These are phyloP conservation scores for Melospiza georgiana DNA, from an alignment of 2,113 vertebrate species.

Conservation along the genomic window DNA sequence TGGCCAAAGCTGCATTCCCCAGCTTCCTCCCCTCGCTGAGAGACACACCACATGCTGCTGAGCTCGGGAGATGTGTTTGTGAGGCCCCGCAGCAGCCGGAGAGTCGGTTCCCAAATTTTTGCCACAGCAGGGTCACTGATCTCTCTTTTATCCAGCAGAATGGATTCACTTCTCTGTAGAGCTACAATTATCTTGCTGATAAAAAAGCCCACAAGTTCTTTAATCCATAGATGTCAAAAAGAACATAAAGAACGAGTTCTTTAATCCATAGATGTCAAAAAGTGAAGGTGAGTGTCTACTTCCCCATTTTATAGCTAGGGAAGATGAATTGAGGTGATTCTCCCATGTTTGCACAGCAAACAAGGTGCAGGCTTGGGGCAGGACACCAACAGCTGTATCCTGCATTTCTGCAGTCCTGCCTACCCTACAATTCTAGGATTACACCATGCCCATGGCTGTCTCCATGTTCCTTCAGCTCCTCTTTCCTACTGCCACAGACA, in stretches of 20 bases:
- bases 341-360: background rate
- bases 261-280: background rate
- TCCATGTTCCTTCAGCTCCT: background rate
- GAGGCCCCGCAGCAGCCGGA: background rate
- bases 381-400: background rate
- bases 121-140: background rate
- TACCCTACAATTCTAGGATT: background rate
- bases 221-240: background rate
- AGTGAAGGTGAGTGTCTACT: background rate
- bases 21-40: background rate
- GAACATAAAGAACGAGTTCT: background rate
- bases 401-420: background rate
- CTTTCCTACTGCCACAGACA: accelerated
- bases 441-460: background rate
- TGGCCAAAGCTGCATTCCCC: background rate
- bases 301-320: background rate
- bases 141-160: background rate
- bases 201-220: background rate
- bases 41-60: accelerated
- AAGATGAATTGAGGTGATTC: background rate
- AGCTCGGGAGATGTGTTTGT: background rate
- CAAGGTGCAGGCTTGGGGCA: background rate
- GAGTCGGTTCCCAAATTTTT: background rate
- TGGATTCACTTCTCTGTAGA: background rate
- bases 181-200: background rate